Conservation (phyloP, 2,797 vertebrate genomes). For the Eutrigla gurnardus region DNA sequence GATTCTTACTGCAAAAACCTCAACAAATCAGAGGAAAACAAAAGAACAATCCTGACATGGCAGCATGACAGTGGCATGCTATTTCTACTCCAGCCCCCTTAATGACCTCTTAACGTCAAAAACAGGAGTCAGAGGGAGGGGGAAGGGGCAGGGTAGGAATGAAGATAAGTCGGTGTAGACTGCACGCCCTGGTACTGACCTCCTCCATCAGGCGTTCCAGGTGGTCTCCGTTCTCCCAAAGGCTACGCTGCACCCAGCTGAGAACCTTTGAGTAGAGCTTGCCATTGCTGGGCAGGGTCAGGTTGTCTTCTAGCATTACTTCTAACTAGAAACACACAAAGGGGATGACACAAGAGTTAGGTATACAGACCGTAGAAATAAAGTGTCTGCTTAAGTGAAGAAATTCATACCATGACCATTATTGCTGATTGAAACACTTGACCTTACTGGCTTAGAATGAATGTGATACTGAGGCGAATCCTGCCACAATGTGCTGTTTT, state of each 20-base stretch:
- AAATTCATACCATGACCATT: neutral
- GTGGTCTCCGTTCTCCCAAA: conserved; percentile 97
- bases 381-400: neutral
- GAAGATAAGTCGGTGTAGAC: conserved; percentile 34
- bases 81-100: conserved; percentile 70
- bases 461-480: too few species aligned
- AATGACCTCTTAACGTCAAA: conserved; percentile 76
- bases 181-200: conserved; percentile 88
- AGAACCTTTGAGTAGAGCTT: conserved; percentile 99
- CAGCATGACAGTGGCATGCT: conserved; percentile 76
- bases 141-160: conserved; percentile 47
- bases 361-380: neutral
- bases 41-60: conserved; percentile 79
- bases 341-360: conserved; percentile 7
- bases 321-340: conserved; percentile 88
- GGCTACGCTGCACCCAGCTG: conserved; percentile 98
- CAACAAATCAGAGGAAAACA: conserved; percentile 80
- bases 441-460: neutral
- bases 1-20: conserved; percentile 83
- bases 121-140: conserved; percentile 60
- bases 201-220: conserved; percentile 97
- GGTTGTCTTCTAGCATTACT: conserved; percentile 98
- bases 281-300: conserved; percentile 96
- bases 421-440: neutral
- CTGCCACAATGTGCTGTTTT: too few species aligned